phyloP scores from a whole-genome alignment of 2,888 invertebrate genomes.

The Lepeophtheirus nordmannii region DNA sequence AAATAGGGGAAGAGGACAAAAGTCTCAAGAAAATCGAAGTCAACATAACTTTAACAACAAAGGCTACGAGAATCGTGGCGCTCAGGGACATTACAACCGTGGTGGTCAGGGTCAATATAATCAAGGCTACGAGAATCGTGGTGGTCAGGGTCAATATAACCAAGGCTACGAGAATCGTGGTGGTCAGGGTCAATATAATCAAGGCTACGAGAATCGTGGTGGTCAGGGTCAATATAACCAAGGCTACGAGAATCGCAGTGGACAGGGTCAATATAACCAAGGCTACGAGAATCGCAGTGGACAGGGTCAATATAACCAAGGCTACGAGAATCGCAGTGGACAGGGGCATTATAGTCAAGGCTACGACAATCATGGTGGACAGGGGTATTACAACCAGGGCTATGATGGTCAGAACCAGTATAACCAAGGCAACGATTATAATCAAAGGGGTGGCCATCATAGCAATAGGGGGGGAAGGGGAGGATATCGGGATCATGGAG shows the following conservation, averaged over 20 bases:
- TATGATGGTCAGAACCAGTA: neutral
- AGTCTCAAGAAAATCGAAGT: neutral
- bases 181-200: neutral
- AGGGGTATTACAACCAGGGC: neutral
- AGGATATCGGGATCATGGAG: neutral
- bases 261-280: neutral
- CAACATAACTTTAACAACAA: neutral
- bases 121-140: neutral
- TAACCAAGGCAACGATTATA: neutral
- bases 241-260: too few relatives aligned
- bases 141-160: neutral
- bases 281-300: neutral
- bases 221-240: neutral
- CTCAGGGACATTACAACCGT: neutral
- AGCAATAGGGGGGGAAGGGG: neutral
- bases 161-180: neutral
- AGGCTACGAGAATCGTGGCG: neutral
- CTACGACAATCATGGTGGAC: neutral
- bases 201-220: neutral
- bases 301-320: neutral
- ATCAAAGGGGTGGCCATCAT: neutral
- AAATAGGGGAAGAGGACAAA: conserved; percentile 1
- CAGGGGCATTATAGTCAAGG: neutral
- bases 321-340: too few relatives aligned
- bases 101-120: neutral